A percentile compares a stretch with the other conserved stretches of the same genome.
phyloP scores from a whole-genome alignment of 2,888 invertebrate genomes.

The Eristalis tenax region DNA sequence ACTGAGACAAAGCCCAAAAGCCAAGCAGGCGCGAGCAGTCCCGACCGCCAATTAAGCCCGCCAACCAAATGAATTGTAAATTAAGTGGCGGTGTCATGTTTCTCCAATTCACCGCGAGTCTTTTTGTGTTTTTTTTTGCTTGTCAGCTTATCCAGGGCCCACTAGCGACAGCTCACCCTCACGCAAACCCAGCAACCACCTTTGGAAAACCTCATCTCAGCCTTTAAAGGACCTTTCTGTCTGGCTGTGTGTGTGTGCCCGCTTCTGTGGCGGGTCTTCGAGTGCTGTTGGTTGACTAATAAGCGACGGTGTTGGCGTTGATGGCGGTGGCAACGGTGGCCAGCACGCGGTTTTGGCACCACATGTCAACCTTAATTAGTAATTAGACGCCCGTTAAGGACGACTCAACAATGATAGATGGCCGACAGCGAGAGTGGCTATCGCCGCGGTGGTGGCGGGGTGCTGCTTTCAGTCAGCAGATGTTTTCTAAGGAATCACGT shows the following conservation, averaged over 20 bases:
- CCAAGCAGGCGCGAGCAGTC: slow-evolving; percentile 11
- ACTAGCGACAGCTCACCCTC: slow-evolving; percentile 46
- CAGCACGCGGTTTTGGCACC: slow-evolving; percentile 75
- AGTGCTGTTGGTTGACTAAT: slow-evolving; percentile 46
- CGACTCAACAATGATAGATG: slow-evolving; percentile 77
- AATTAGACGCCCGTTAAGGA: slow-evolving; percentile 71
- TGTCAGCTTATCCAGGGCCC: slow-evolving; percentile 36
- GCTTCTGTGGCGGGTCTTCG: slow-evolving; percentile 12
- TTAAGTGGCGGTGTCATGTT: slow-evolving; percentile 78
- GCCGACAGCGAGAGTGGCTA: slow-evolving; percentile 64
- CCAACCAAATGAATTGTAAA: slow-evolving; percentile 78
- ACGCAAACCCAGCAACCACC: slow-evolving; percentile 54
- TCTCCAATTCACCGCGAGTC: slow-evolving; percentile 74
- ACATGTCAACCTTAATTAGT: slow-evolving; percentile 78
- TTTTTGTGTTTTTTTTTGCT: slow-evolving; percentile 37
- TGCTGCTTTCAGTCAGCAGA: slow-evolving; percentile 19
- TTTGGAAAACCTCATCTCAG: slow-evolving; percentile 67
- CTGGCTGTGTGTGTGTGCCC: slow-evolving; percentile 19
- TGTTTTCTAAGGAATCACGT: slow-evolving; percentile 36
- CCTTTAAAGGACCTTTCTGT: slow-evolving; percentile 46
- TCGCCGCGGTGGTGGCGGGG: not conserved
- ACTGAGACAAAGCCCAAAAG: slow-evolving; percentile 45
- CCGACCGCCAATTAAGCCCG: slow-evolving; percentile 68
- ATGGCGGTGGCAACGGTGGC: slow-evolving; percentile 42
- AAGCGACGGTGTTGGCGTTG: slow-evolving; percentile 18